Evolutionary conservation across 2,888 invertebrate species (phyloP).

Genomic region (Acrocyrtus sp.): DNA sequence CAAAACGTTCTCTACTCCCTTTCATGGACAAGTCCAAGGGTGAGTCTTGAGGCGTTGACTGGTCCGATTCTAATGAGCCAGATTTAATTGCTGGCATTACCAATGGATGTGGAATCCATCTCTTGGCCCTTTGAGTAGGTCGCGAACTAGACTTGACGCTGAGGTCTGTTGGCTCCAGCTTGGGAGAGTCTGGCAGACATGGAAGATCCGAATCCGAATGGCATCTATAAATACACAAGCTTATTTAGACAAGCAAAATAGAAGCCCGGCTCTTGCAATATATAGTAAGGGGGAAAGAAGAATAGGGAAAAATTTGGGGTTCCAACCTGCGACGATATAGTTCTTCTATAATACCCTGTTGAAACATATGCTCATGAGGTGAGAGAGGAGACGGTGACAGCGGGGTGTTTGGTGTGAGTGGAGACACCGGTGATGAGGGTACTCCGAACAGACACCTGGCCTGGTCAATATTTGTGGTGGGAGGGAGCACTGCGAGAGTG

Average conservation of each 20-base stretch:
- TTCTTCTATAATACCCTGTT: slow-evolving; percentile 65
- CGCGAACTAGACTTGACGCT: slow-evolving; percentile 65
- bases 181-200: slow-evolving; percentile 67
- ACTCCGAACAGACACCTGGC: slow-evolving; percentile 65
- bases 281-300: too few species aligned
- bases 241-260: too few species aligned
- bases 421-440: slow-evolving; percentile 72
- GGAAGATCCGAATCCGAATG: slow-evolving; percentile 76
- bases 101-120: slow-evolving; percentile 65
- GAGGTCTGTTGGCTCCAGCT: slow-evolving; percentile 64
- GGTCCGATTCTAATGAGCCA: slow-evolving; percentile 70
- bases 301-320: too few species aligned
- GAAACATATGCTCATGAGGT: slow-evolving; percentile 70
- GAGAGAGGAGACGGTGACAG: slow-evolving; percentile 67
- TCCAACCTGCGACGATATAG: slow-evolving; percentile 65
- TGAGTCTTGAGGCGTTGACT: slow-evolving; percentile 77
- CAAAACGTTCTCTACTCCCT: slow-evolving; percentile 67
- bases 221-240: slow-evolving; percentile 71
- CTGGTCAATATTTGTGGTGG: slow-evolving; percentile 67
- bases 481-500: slow-evolving; percentile 65
- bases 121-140: slow-evolving; percentile 57
- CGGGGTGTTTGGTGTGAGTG: slow-evolving; percentile 68
- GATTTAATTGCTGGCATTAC: slow-evolving; percentile 65
- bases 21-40: slow-evolving; percentile 88
- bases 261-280: too few species aligned